These are phyloP conservation scores for Geopemphigus sp. DNA, from an alignment of 1,140 invertebrate genomes.

Conservation along the genomic window DNA sequence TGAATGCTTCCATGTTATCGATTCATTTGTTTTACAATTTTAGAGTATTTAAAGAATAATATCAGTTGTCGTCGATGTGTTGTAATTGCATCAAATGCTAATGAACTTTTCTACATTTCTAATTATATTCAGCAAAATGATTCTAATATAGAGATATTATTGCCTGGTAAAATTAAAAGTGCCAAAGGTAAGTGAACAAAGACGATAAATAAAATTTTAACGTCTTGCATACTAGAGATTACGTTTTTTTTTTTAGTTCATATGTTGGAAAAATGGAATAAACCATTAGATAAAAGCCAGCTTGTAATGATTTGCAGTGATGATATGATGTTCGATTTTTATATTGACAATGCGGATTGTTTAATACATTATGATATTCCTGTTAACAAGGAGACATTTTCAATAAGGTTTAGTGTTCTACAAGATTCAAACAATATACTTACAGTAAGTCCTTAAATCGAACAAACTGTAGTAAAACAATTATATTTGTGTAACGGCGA, in stretches of 20 bases:
- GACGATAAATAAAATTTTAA: not conserved
- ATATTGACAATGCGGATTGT: conserved; percentile 29
- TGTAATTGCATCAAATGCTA: conserved; percentile 1
- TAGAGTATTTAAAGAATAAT: conserved; percentile 12
- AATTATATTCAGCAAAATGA: not conserved
- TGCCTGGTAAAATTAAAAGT: not conserved
- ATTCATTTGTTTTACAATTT: not conserved
- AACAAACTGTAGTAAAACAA: not conserved
- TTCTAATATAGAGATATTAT: conserved; percentile 5
- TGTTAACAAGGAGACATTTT: not conserved
- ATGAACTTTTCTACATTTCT: not conserved
- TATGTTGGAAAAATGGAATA: conserved; percentile 5
- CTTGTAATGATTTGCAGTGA: conserved; percentile 31
- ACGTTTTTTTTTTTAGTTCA: conserved; percentile 17
- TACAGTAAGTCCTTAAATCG: not conserved
- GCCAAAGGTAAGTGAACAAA: not conserved
- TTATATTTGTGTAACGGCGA: too few species aligned
- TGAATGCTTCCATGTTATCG: not conserved
- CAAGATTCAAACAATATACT: conserved; percentile 11
- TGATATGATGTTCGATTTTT: conserved; percentile 30
- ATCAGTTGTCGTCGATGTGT: not conserved
- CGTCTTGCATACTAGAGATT: not conserved
- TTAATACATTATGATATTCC: conserved; percentile 44
- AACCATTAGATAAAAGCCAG: not conserved
- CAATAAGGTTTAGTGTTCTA: conserved; percentile 34